A percentile compares a stretch with the other conserved stretches of the same genome.
phyloP scores from a whole-genome alignment of 2,113 vertebrate species.

The Gorsachius goisagi region DNA sequence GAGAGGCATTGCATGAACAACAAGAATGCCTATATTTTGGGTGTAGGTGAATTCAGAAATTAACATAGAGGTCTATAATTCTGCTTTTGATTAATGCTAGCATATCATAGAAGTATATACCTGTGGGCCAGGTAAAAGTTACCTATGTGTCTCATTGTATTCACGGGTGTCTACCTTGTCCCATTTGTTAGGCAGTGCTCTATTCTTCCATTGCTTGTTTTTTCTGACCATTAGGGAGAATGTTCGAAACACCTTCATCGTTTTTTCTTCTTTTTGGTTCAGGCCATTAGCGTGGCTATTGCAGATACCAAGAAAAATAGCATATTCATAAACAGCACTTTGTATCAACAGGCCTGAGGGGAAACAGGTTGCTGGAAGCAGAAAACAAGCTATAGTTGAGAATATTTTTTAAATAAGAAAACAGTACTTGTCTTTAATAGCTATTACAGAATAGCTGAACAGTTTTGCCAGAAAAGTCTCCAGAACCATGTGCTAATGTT shows the following conservation, averaged over 20 bases:
- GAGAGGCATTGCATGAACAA: neutral
- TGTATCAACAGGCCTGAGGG: neutral
- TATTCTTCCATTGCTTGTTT: neutral
- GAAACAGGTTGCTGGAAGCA: constrained; percentile 11
- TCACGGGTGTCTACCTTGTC: neutral
- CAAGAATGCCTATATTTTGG: neutral
- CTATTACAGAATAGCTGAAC: neutral
- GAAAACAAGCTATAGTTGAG: neutral
- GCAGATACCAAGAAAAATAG: neutral
- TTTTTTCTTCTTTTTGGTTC: constrained; percentile 3
- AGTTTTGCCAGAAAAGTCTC: neutral
- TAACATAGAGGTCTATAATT: neutral
- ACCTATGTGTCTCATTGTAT: neutral
- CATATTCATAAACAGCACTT: neutral
- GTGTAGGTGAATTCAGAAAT: neutral
- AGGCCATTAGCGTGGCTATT: neutral
- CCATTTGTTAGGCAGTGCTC: neutral
- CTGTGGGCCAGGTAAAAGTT: neutral
- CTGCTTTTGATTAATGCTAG: neutral
- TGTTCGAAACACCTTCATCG: neutral
- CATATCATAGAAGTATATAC: neutral
- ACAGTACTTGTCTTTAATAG: neutral
- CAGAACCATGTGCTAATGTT: neutral
- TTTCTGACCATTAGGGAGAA: neutral
- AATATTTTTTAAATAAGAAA: neutral